Conservation (phyloP, 2,888 invertebrate species). For the Epirrita christyi region DNA sequence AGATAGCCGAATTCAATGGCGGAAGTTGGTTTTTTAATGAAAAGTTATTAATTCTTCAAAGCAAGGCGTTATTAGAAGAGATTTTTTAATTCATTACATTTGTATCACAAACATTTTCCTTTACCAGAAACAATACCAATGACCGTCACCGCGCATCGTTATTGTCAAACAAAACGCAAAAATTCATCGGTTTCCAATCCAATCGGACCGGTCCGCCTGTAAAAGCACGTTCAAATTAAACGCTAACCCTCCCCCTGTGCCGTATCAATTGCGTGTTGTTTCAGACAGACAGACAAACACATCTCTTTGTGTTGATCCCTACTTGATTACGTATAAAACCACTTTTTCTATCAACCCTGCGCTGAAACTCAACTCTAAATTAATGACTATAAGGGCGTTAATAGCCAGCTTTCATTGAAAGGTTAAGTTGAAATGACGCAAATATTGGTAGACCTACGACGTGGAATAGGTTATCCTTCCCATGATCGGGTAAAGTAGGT, state of each 20-base stretch:
- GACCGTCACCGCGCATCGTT: not conserved
- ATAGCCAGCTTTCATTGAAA: conserved; percentile 27
- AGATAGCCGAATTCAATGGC: too few species aligned
- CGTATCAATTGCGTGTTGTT: conserved; percentile 73
- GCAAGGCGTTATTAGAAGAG: too few species aligned
- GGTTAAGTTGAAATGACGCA: conserved; percentile 35
- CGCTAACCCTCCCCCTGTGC: conserved; percentile 59
- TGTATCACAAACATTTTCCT: not conserved
- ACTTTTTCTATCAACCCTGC: conserved; percentile 35
- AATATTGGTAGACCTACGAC: conserved; percentile 56
- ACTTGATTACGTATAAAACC: conserved; percentile 71
- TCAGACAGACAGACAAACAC: conserved; percentile 72
- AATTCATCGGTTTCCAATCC: conserved; percentile 38
- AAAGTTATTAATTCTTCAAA: too few species aligned
- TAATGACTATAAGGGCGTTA: conserved; percentile 40
- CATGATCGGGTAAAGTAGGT: conserved; percentile 41
- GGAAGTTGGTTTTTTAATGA: too few species aligned
- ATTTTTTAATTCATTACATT: too few species aligned
- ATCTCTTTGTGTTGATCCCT: conserved; percentile 65
- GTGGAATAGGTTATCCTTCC: conserved; percentile 45
- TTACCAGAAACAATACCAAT: conserved; percentile 4
- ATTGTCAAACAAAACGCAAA: conserved; percentile 36
- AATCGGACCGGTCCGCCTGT: conserved; percentile 35
- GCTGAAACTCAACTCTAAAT: conserved; percentile 37
- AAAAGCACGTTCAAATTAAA: conserved; percentile 58